Conservation (phyloP, 2,113 vertebrate species). For the Cheilinus undulatus region DNA sequence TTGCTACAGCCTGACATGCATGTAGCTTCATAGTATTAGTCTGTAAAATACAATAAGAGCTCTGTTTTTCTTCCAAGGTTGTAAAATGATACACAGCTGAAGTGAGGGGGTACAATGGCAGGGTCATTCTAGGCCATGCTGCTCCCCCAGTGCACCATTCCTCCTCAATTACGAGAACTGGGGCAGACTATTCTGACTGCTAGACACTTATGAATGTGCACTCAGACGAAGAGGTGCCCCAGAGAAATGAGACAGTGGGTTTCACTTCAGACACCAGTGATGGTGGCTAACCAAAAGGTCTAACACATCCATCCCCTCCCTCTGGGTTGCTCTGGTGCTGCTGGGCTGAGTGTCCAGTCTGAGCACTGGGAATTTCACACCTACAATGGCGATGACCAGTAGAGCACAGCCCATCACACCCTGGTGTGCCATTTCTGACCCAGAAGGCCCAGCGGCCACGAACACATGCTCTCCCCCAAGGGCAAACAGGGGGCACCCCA, state of each 20-base stretch:
- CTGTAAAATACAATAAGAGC: conserved; percentile 5
- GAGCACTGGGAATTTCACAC: conserved; percentile 74
- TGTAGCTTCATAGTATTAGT: background rate
- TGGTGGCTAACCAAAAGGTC: conserved; percentile 51
- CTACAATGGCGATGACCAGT: conserved; percentile 3
- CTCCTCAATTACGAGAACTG: conserved; percentile 51
- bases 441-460: conserved; percentile 45
- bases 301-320: conserved; percentile 39
- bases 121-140: conserved; percentile 67
- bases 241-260: conserved; percentile 37
- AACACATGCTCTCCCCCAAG: conserved; percentile 69
- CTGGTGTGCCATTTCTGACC: conserved; percentile 70
- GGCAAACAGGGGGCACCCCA: conserved; percentile 74
- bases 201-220: conserved; percentile 48
- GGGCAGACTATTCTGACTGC: conserved; percentile 48
- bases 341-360: conserved; percentile 32
- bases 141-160: conserved; percentile 52
- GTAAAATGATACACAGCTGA: conserved; percentile 32
- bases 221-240: conserved; percentile 15
- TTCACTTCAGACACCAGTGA: conserved; percentile 51
- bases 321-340: conserved; percentile 46
- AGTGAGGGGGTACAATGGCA: conserved; percentile 20
- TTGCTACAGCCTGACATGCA: conserved; percentile 1
- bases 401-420: conserved; percentile 51
- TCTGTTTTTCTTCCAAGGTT: conserved; percentile 15